These are phyloP conservation scores for Probaryconus sp. DNA, from an alignment of 1,140 invertebrate species.

Conservation along the genomic window DNA sequence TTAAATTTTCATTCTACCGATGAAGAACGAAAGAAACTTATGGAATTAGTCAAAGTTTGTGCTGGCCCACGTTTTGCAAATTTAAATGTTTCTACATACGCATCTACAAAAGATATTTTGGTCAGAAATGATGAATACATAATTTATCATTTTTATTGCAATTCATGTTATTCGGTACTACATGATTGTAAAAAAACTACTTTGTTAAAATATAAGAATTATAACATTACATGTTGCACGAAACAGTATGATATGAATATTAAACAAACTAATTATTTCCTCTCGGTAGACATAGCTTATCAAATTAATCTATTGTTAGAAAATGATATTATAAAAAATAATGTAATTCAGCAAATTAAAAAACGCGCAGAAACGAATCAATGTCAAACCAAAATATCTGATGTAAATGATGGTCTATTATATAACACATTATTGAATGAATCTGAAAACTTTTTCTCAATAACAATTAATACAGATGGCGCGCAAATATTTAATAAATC, in stretches of 20 bases:
- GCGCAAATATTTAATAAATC: slow-evolving; percentile 29
- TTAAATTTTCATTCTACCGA: slow-evolving; percentile 16
- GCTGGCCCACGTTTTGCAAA: slow-evolving; percentile 12
- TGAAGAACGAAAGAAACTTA: slow-evolving; percentile 7
- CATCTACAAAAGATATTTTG: background rate
- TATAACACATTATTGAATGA: slow-evolving; percentile 7
- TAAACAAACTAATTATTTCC: slow-evolving; percentile 5
- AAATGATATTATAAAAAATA: slow-evolving; percentile 1
- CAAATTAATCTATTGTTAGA: slow-evolving; percentile 22
- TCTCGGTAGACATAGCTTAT: slow-evolving; percentile 13
- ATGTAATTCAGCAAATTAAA: too few relatives aligned
- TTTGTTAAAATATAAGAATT: slow-evolving; percentile 17
- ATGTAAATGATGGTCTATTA: slow-evolving; percentile 16
- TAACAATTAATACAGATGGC: slow-evolving; percentile 31
- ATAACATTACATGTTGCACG: slow-evolving; percentile 5
- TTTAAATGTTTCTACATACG: slow-evolving; percentile 11
- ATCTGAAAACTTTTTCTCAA: slow-evolving; percentile 10
- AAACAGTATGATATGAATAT: slow-evolving; percentile 1
- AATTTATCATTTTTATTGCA: slow-evolving; percentile 30
- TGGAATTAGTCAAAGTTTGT: slow-evolving; percentile 16
- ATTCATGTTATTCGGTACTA: slow-evolving; percentile 6
- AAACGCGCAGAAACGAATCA: too few relatives aligned
- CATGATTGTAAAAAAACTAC: slow-evolving; percentile 21
- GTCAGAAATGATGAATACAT: slow-evolving; percentile 12
- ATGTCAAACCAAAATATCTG: too few relatives aligned